Conservation (phyloP, 2,797 vertebrate genomes). For the Malurus leucopterus region DNA sequence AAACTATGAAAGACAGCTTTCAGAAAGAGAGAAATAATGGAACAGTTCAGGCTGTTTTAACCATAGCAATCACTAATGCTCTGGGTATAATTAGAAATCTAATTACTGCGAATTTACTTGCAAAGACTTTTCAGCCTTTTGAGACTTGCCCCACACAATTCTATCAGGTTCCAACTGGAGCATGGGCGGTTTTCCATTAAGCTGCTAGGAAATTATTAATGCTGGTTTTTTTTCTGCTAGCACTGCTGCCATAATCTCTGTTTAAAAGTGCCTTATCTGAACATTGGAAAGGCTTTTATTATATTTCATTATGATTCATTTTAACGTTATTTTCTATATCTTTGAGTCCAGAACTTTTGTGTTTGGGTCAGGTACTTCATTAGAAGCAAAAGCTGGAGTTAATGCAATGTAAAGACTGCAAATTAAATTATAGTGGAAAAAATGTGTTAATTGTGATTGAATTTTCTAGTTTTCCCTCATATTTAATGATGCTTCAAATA, state of each 20-base stretch:
- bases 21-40: neutral
- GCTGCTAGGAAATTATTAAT: slow-evolving; percentile 1
- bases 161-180: neutral
- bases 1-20: neutral
- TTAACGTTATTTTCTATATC: neutral
- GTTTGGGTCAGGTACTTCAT: neutral
- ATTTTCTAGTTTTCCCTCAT: neutral
- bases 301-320: neutral
- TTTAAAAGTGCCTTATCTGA: neutral
- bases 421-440: neutral
- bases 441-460: neutral
- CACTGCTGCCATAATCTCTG: neutral
- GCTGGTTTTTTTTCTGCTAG: neutral
- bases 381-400: neutral
- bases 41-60: neutral
- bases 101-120: slow-evolving; percentile 49
- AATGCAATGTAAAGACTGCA: neutral
- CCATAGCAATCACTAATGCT: neutral
- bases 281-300: neutral
- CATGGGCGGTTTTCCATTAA: neutral
- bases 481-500: neutral
- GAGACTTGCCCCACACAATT: slow-evolving; percentile 30
- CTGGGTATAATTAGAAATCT: slow-evolving; percentile 51
- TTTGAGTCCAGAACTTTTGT: neutral
- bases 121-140: slow-evolving; percentile 28